These are phyloP conservation scores for Bellardia pandia DNA, from an alignment of 2,888 invertebrate genomes.

Conservation along the genomic window DNA sequence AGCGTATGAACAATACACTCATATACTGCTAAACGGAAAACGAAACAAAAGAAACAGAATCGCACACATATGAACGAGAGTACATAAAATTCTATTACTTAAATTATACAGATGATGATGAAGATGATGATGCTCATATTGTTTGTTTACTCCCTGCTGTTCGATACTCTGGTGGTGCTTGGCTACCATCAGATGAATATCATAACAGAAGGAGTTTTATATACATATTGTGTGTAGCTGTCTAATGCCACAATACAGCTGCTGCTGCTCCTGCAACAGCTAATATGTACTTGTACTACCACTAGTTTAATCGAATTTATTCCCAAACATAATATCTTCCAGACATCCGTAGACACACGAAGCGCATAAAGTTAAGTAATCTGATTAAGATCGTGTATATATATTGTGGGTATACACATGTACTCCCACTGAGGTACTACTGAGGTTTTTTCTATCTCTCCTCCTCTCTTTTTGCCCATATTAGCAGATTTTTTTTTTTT, in stretches of 20 bases:
- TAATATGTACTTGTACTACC: constrained; percentile 67
- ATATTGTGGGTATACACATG: constrained; percentile 52
- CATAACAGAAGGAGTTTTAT: constrained; percentile 19
- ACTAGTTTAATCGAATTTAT: constrained; percentile 82
- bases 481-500: constrained; percentile 4
- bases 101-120: constrained; percentile 63
- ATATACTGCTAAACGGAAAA: constrained; percentile 31
- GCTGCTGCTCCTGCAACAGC: constrained; percentile 39
- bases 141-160: constrained; percentile 57
- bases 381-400: constrained; percentile 80
- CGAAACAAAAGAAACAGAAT: constrained; percentile 47
- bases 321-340: constrained; percentile 79
- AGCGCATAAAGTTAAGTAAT: constrained; percentile 81
- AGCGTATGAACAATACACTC: constrained; percentile 30
- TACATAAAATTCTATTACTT: constrained; percentile 68
- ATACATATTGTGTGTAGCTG: constrained; percentile 41
- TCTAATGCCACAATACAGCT: constrained; percentile 57
- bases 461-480: constrained; percentile 19
- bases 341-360: constrained; percentile 78
- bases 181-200: constrained; percentile 11
- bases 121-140: constrained; percentile 49
- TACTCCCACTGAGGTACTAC: constrained; percentile 5
- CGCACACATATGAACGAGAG: constrained; percentile 26
- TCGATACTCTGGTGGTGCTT: constrained; percentile 7
- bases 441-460: constrained; percentile 33